Evolutionary conservation across 2,888 invertebrate genomes (phyloP).

Genomic region (Volucella bombylans): DNA sequence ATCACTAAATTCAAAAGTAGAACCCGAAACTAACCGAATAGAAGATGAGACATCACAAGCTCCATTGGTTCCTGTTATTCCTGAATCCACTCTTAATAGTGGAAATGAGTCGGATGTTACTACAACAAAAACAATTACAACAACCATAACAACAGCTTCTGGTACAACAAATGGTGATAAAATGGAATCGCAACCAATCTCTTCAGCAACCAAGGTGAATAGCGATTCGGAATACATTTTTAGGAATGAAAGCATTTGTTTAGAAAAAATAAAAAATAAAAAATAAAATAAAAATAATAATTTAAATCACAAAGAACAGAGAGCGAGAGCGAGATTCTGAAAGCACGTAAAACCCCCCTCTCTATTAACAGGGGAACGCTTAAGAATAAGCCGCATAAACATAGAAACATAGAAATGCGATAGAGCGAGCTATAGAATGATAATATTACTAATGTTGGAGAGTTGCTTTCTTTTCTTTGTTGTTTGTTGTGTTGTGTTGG

Average conservation of each 20-base stretch:
- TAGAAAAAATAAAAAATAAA: conserved; percentile 49
- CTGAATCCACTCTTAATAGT: conserved; percentile 60
- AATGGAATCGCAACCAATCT: conserved; percentile 67
- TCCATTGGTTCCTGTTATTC: conserved; percentile 30
- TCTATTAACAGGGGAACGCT: conserved; percentile 55
- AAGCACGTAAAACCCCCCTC: conserved; percentile 37
- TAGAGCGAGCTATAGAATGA: conserved; percentile 39
- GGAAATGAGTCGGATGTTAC: conserved; percentile 49
- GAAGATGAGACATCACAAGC: conserved; percentile 60
- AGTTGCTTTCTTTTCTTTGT: conserved; percentile 73
- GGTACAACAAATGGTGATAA: conserved; percentile 68
- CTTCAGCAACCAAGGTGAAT: conserved; percentile 73
- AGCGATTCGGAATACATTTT: conserved; percentile 66
- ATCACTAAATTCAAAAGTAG: conserved; percentile 57
- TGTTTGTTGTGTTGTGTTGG: conserved; percentile 70
- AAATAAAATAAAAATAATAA: background rate
- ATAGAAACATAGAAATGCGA: conserved; percentile 27
- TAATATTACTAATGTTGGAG: conserved; percentile 57
- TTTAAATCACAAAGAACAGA: conserved; percentile 65
- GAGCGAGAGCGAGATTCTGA: conserved; percentile 62
- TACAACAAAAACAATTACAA: background rate
- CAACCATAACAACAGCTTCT: conserved; percentile 23
- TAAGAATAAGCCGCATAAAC: conserved; percentile 30
- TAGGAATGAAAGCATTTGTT: conserved; percentile 72
- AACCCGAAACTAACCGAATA: conserved; percentile 57